Evolutionary conservation across 2,888 invertebrate species (phyloP), one percentile per base, ranked within the genome.

Genomic region (Yponomeuta plumbellus): DNA sequence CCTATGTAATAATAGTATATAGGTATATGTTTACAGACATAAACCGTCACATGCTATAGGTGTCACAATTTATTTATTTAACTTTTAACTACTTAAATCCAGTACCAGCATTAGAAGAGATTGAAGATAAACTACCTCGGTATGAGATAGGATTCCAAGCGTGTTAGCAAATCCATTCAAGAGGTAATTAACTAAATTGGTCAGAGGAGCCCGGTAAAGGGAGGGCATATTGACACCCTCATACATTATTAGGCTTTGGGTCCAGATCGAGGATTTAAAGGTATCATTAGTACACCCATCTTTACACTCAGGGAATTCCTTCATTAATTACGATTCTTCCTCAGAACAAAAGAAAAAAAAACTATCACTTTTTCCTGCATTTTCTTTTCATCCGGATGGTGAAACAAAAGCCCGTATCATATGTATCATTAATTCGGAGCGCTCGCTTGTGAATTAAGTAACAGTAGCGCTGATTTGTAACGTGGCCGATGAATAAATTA

Each of bases 401-500:
- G 44, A 44, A 44, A 44, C 44, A 44, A 44, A 44, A 44, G 44
- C 10, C 2, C 44, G 44, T 13, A 17, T 17, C 44, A 52, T 52
- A 17, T 6, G 44, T 17, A 17, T 17, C 44, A 52, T 52, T 52
- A 4, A 52, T 52, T 17, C 44, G 44, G 44, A 17, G 5, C 44
- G 1, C 44, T 13, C 2, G 4, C 11, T 13, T 17, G 1, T 52
- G 17, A 52, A 52, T 52, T 52, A 52, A 52, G 44, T 17, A 52
- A 52, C 44, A 52, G 5, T 13, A 52, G 17, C 44, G 44, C 44
- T 13, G 44, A 17, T 52, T 52, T 52, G 44, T 52, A 52, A 52
- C 17, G 59, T 22, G 13, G 21, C 23, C 82, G 85, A 85, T 86
- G 85, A 86, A 87, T 88, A 88, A 89, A 89, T 89, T 89, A 89